Evolutionary conservation across 2,888 invertebrate genomes (phyloP).

Genomic region (Lasioglossum oenotherae): DNA sequence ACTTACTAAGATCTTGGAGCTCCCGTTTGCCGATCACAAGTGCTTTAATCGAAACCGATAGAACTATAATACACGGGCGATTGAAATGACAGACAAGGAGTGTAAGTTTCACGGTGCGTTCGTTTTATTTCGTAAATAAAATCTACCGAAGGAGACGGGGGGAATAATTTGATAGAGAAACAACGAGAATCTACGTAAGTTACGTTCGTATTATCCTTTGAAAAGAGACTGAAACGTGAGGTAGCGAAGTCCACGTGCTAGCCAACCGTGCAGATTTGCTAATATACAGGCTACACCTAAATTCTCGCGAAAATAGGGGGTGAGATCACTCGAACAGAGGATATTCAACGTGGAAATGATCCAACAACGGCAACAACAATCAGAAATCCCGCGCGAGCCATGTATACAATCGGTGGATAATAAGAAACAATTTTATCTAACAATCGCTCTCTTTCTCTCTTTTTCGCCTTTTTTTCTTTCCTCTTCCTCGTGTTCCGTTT

Average conservation of each 20-base stretch:
- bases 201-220: neutral
- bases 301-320: conserved; percentile 28
- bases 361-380: conserved; percentile 20
- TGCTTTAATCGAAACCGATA: conserved; percentile 1
- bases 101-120: neutral
- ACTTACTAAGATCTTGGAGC: neutral
- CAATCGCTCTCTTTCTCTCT: conserved; percentile 32
- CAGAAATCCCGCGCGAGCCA: conserved; percentile 20
- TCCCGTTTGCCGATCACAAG: neutral
- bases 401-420: conserved; percentile 23
- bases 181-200: conserved; percentile 8
- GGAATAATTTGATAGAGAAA: neutral
- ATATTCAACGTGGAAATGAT: conserved; percentile 20
- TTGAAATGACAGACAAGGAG: neutral
- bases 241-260: conserved; percentile 17
- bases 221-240: conserved; percentile 6
- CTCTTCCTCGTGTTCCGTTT: neutral
- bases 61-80: neutral
- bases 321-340: conserved; percentile 20
- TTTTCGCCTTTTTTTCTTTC: conserved; percentile 2
- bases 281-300: conserved; percentile 11
- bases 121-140: neutral
- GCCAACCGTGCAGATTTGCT: conserved; percentile 29
- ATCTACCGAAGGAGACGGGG: neutral
- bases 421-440: conserved; percentile 33